Percentiles rank a stretch among this genome's conserved stretches.
Evolutionary conservation across 2,797 vertebrate genomes (phyloP).

Genomic region (Trematomus bernacchii): DNA sequence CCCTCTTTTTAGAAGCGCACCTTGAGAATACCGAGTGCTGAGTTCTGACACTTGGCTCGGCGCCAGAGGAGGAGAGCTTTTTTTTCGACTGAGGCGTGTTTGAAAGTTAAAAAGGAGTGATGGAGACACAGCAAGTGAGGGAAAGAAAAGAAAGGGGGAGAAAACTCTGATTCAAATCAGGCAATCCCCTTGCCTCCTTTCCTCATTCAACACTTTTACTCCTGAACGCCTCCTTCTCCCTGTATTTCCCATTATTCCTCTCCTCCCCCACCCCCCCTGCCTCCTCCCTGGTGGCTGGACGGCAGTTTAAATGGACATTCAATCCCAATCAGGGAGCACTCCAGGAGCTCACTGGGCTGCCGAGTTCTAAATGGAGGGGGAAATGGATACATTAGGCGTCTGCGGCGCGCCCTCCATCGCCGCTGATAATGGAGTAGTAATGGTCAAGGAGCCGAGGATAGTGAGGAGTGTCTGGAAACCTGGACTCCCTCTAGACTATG

Average conservation of each 20-base stretch:
- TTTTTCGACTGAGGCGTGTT: slow-evolving; percentile 54
- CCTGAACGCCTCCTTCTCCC: slow-evolving; percentile 50
- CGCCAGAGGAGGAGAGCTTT: slow-evolving; percentile 62
- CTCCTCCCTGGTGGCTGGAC: slow-evolving; percentile 71
- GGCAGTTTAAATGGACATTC: slow-evolving; percentile 87
- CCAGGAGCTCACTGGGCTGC: slow-evolving; percentile 77
- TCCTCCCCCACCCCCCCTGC: slow-evolving; percentile 23
- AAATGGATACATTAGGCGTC: slow-evolving; percentile 87
- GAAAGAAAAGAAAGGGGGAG: slow-evolving; percentile 19
- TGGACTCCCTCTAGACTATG: slow-evolving; percentile 66
- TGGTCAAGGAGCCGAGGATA: slow-evolving; percentile 79
- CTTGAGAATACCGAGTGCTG: slow-evolving; percentile 76
- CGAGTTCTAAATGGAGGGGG: slow-evolving; percentile 83
- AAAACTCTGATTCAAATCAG: slow-evolving; percentile 46
- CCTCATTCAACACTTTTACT: slow-evolving; percentile 42
- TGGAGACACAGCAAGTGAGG: slow-evolving; percentile 49
- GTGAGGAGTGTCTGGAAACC: slow-evolving; percentile 77
- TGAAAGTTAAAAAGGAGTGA: slow-evolving; percentile 52
- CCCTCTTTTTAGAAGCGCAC: slow-evolving; percentile 71
- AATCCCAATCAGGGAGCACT: slow-evolving; percentile 86
- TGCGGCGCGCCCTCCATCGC: slow-evolving; percentile 78
- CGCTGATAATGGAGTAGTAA: slow-evolving; percentile 85
- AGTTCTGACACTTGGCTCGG: slow-evolving; percentile 76
- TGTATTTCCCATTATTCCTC: slow-evolving; percentile 59
- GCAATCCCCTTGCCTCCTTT: slow-evolving; percentile 37